Conservation (phyloP, 2,888 invertebrate species). For the Phania funesta region DNA sequence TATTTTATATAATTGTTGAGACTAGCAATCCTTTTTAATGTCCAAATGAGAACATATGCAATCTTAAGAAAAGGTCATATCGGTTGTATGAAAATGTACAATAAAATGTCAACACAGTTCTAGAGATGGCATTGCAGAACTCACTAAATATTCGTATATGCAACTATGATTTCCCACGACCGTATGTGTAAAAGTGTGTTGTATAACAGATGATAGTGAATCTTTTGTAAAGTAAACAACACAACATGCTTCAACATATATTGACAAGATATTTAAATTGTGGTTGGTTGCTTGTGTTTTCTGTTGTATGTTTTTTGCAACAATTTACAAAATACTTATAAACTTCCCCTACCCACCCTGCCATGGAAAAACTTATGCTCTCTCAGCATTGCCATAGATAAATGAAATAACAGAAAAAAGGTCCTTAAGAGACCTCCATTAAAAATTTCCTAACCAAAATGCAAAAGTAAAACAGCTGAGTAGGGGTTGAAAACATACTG, state of each 20-base stretch:
- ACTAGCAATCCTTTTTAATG: too few species aligned
- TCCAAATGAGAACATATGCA: too few species aligned
- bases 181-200: background rate
- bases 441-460: background rate
- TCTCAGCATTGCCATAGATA: background rate
- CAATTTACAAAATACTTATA: constrained; percentile 12
- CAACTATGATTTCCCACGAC: background rate
- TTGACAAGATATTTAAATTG: constrained; percentile 45
- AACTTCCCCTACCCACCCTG: background rate
- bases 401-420: background rate
- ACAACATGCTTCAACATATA: constrained; percentile 9
- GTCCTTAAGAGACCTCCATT: background rate
- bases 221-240: constrained; percentile 20
- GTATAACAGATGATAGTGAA: constrained; percentile 3
- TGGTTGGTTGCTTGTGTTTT: background rate
- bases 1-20: too few species aligned
- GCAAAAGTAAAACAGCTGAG: background rate
- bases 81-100: background rate
- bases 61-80: constrained; percentile 30
- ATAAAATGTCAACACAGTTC: constrained; percentile 24
- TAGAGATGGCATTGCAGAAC: background rate
- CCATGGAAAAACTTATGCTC: background rate
- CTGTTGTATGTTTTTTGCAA: constrained; percentile 3
- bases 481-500: background rate
- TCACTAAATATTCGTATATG: too few species aligned